Evolutionary conservation across 2,888 invertebrate genomes (phyloP), one percentile per base, ranked within the genome.

Genomic region (Agonum fuliginosum): DNA sequence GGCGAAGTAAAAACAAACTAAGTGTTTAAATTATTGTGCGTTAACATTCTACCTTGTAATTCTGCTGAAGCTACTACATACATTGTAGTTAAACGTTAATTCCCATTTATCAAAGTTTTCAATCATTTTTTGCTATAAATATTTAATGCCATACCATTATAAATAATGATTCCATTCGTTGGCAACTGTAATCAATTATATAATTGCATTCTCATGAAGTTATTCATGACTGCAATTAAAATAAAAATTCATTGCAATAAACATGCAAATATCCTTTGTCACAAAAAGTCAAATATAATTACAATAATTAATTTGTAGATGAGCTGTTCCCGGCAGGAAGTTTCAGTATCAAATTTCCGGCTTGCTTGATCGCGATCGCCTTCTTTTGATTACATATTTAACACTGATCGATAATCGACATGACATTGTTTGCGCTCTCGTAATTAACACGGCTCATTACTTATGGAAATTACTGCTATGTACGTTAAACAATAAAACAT

Each of bases 381-480:
- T 74, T 46, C 58, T 62, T 34, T 27, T 34, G 43, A 51, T 74
- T 74, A 74, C 30, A 74, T 74, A 74, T 65, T 74, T 74, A 65
- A 22, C 43, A 30, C 37, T 51, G 76, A 69, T 76, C 76, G 76
- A 69, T 76, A 76, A 76, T 69, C 69, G 30, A 48, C 76, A 69
- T 69, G 46, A 48, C 76, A 69, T 69, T 76, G 69, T 76, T 76
- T 67, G 76, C 34, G 51, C 54, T 51, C 22, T 22, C 51, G 69
- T 76, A 67, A 76, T 76, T 76, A 76, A 76, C 76, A 76, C 54
- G 69, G 34, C 46, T 76, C 69, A 76, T 76, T 76, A 76, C 69
- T 67, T 51, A 76, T 76, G 76, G 37, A 51, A 76, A 76, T 76
- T 76, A 75, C 75, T 19, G 48, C 10, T 51, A 67, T 67, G 76